phyloP scores from a whole-genome alignment of 2,113 vertebrate genomes.

The Columba janthina region DNA sequence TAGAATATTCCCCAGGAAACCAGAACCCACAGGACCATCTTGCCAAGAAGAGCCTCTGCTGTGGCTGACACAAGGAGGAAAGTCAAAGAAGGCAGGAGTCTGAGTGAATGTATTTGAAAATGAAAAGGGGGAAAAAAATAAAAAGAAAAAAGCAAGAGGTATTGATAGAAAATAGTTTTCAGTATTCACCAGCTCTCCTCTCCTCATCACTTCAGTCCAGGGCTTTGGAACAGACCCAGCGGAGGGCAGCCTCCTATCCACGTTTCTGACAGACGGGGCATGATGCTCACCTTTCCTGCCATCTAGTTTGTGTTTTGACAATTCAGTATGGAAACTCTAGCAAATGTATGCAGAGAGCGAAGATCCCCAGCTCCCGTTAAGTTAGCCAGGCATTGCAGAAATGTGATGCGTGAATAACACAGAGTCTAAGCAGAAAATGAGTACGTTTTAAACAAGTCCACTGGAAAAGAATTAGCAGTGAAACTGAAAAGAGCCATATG shows the following conservation, averaged over 20 bases:
- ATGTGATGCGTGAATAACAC: slow-evolving; percentile 60
- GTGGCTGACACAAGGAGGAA: neutral
- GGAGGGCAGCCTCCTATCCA: slow-evolving; percentile 50
- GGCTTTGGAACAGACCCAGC: slow-evolving; percentile 53
- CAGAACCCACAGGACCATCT: neutral
- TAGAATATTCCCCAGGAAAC: neutral
- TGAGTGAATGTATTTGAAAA: neutral
- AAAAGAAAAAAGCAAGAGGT: neutral
- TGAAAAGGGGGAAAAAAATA: neutral
- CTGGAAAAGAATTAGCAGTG: slow-evolving; percentile 77
- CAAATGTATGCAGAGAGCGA: slow-evolving; percentile 53
- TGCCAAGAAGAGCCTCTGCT: neutral
- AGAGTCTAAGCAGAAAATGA: slow-evolving; percentile 72
- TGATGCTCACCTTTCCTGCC: slow-evolving; percentile 56
- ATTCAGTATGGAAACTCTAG: slow-evolving; percentile 54
- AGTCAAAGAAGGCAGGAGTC: neutral
- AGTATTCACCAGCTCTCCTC: slow-evolving; percentile 50
- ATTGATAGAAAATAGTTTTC: slow-evolving; percentile 49
- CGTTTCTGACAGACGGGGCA: slow-evolving; percentile 40
- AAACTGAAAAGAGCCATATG: slow-evolving; percentile 75
- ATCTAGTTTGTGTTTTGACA: slow-evolving; percentile 60
- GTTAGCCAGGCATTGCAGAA: slow-evolving; percentile 65
- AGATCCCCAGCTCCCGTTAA: slow-evolving; percentile 35
- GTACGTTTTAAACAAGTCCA: slow-evolving; percentile 76
- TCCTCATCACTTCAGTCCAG: slow-evolving; percentile 48